A percentile compares a stretch with the other conserved stretches of the same genome.
Conservation (phyloP, 2,113 vertebrate genomes). For the Noturus placidus region DNA sequence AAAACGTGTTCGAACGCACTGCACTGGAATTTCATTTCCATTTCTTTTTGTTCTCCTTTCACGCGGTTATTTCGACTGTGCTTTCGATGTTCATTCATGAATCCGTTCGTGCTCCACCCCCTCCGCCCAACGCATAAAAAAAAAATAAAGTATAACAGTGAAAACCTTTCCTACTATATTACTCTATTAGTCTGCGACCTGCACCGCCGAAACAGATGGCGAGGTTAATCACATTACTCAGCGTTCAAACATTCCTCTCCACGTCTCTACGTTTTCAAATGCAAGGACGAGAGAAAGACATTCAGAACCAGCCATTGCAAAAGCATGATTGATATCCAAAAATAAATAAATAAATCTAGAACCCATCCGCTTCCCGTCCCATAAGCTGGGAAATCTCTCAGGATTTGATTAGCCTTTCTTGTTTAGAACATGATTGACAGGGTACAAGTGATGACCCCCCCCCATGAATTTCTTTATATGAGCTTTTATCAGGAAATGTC, state of each 20-base stretch:
- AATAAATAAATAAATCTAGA: not conserved
- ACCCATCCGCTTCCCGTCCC: not conserved
- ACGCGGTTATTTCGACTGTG: slow-evolving; percentile 23
- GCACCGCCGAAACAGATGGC: slow-evolving; percentile 7
- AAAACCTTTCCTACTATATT: not conserved
- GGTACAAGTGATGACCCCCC: not conserved
- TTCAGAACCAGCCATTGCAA: not conserved
- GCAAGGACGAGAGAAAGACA: slow-evolving; percentile 1
- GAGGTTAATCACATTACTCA: slow-evolving; percentile 22
- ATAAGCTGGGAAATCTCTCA: slow-evolving; percentile 26
- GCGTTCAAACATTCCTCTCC: slow-evolving; percentile 7
- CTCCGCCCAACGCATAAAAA: too few species aligned
- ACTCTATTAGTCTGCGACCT: not conserved
- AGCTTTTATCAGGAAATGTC: not conserved
- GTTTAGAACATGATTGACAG: slow-evolving; percentile 41
- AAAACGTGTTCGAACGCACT: slow-evolving; percentile 5
- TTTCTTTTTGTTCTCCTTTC: slow-evolving; percentile 15
- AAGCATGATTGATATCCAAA: not conserved
- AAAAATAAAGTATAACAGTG: not conserved
- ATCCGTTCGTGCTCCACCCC: slow-evolving; percentile 43
- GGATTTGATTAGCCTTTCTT: slow-evolving; percentile 23
- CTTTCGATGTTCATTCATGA: slow-evolving; percentile 37
- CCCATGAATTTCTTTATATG: slow-evolving; percentile 1
- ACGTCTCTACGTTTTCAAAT: not conserved
- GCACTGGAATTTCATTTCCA: slow-evolving; percentile 1